phyloP scores from a whole-genome alignment of 2,888 invertebrate genomes.

The Corythucha ciliata region DNA sequence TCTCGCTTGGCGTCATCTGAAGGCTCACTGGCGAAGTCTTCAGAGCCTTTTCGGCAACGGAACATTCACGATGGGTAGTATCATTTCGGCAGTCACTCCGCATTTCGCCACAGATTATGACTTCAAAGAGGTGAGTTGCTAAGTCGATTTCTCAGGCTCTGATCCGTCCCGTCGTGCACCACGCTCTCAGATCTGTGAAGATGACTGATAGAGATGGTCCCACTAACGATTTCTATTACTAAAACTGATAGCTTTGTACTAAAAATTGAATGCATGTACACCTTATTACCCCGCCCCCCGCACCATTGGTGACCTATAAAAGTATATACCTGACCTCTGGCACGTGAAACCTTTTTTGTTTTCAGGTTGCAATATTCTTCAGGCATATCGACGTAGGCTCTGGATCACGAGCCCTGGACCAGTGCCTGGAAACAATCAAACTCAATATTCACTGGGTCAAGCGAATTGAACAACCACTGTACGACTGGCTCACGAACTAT shows the following conservation, averaged over 20 bases:
- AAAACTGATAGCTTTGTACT: background rate
- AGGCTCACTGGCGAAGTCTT: conserved; percentile 58
- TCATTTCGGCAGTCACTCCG: conserved; percentile 55
- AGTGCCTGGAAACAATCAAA: conserved; percentile 68
- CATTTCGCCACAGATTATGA: conserved; percentile 64
- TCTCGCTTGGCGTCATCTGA: conserved; percentile 63
- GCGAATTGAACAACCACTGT: conserved; percentile 47
- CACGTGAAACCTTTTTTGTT: too few species aligned
- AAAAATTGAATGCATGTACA: too few species aligned
- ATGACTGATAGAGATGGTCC: too few species aligned
- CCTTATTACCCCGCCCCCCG: too few species aligned
- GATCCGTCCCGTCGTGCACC: too few species aligned
- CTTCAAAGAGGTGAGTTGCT: conserved; percentile 53
- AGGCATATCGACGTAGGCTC: conserved; percentile 48
- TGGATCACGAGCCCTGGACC: conserved; percentile 53
- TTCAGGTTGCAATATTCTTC: conserved; percentile 54
- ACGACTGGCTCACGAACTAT: conserved; percentile 46
- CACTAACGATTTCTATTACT: background rate
- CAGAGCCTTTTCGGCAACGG: conserved; percentile 55
- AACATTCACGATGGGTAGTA: conserved; percentile 52
- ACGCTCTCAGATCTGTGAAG: too few species aligned
- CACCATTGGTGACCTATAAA: too few species aligned
- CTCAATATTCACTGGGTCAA: conserved; percentile 74
- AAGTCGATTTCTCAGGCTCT: background rate
- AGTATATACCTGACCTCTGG: too few species aligned